These are phyloP conservation scores for Alcedo atthis DNA, from an alignment of 2,797 vertebrate species.

Conservation along the genomic window DNA sequence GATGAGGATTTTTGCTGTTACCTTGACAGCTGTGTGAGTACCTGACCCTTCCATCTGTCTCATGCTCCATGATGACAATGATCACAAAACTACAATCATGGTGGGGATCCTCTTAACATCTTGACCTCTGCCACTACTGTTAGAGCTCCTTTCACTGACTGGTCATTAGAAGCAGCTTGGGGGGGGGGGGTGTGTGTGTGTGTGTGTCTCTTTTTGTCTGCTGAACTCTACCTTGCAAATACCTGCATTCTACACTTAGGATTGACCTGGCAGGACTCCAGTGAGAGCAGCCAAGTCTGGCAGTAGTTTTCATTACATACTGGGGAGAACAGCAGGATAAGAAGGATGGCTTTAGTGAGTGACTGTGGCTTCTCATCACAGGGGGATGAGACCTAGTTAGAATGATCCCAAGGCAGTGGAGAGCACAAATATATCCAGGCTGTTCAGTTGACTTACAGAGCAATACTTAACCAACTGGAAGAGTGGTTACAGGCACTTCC, in stretches of 20 bases:
- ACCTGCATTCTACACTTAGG: background rate
- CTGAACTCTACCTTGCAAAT: background rate
- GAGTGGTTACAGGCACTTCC: background rate
- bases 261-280: background rate
- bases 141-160: background rate
- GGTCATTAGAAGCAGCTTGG: background rate
- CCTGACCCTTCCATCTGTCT: background rate
- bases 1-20: background rate
- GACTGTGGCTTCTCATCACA: background rate
- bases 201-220: background rate
- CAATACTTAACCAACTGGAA: background rate
- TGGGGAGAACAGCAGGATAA: background rate
- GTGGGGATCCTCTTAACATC: background rate
- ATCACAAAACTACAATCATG: background rate
- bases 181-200: too few relatives aligned
- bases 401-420: background rate
- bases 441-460: background rate
- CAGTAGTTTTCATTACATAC: background rate
- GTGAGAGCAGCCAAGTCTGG: background rate
- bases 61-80: accelerated
- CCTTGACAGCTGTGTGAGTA: background rate
- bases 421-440: background rate
- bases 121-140: background rate
- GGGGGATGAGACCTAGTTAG: background rate
- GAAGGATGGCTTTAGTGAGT: background rate